Conservation (phyloP, 2,888 invertebrate species). For the Sesamia inferens region DNA sequence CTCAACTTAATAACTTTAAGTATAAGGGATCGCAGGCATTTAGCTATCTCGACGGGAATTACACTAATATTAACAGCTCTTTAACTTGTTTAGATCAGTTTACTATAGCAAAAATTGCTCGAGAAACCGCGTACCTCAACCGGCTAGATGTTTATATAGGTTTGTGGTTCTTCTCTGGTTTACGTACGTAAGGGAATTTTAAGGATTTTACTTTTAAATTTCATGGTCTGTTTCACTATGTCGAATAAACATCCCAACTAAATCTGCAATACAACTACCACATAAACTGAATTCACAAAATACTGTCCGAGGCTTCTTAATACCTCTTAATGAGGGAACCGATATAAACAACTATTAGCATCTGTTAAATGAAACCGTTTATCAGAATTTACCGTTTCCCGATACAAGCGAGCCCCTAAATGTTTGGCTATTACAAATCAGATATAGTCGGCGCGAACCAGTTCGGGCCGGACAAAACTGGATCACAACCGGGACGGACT, state of each 20-base stretch:
- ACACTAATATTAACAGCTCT: constrained; percentile 60
- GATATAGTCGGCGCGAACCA: constrained; percentile 72
- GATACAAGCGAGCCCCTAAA: constrained; percentile 62
- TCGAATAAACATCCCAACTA: not conserved
- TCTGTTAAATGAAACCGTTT: constrained; percentile 60
- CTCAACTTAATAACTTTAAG: constrained; percentile 59
- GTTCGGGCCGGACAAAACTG: constrained; percentile 68
- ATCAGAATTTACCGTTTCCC: constrained; percentile 63
- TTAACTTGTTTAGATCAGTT: constrained; percentile 53
- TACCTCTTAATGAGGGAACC: constrained; percentile 49
- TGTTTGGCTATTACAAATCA: constrained; percentile 84
- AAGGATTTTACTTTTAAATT: not conserved
- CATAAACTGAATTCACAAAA: constrained; percentile 40
- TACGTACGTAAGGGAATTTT: not conserved
- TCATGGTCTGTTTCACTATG: not conserved
- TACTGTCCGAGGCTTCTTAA: constrained; percentile 40
- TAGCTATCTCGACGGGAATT: constrained; percentile 48
- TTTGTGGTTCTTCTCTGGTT: constrained; percentile 10
- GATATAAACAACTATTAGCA: constrained; percentile 60
- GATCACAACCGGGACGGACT: constrained; percentile 77
- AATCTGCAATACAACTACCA: not conserved
- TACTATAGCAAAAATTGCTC: constrained; percentile 47
- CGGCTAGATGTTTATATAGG: constrained; percentile 13
- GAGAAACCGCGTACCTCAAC: constrained; percentile 19
- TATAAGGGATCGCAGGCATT: constrained; percentile 49